These are phyloP conservation scores for Spermophilus dauricus DNA, from an alignment of 2,113 vertebrate genomes.

Conservation along the genomic window DNA sequence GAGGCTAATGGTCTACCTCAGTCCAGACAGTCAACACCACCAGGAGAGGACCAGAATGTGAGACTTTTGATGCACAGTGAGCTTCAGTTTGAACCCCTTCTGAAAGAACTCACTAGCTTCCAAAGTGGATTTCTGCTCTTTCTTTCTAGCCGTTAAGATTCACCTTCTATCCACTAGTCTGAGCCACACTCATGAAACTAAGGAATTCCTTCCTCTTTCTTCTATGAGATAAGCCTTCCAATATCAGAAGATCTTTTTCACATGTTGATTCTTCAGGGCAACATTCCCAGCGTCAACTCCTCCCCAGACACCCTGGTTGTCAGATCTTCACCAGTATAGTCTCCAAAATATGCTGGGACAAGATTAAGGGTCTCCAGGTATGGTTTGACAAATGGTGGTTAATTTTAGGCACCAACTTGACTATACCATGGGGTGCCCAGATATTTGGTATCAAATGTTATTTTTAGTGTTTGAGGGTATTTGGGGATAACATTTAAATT, in stretches of 20 bases:
- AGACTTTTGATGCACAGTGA: background rate
- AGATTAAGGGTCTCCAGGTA: background rate
- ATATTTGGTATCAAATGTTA: background rate
- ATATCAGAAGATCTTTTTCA: background rate
- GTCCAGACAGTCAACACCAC: background rate
- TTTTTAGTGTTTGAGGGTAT: background rate
- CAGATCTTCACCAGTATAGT: background rate
- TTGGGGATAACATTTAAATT: conserved; percentile 15
- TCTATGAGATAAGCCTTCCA: background rate
- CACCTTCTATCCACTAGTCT: background rate
- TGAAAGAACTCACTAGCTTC: background rate
- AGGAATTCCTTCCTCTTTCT: conserved; percentile 29
- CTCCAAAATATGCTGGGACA: background rate
- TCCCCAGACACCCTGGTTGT: background rate
- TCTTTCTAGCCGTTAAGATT: background rate
- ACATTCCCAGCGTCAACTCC: background rate
- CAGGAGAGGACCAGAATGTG: background rate
- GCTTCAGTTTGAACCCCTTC: background rate
- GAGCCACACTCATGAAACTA: background rate
- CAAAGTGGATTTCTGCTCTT: background rate
- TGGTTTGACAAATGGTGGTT: background rate
- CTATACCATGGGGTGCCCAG: background rate
- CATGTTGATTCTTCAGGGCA: background rate
- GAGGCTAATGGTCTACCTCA: background rate
- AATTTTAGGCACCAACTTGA: background rate